Conservation (phyloP, 2,113 vertebrate genomes). For the Bubo blakistoni region DNA sequence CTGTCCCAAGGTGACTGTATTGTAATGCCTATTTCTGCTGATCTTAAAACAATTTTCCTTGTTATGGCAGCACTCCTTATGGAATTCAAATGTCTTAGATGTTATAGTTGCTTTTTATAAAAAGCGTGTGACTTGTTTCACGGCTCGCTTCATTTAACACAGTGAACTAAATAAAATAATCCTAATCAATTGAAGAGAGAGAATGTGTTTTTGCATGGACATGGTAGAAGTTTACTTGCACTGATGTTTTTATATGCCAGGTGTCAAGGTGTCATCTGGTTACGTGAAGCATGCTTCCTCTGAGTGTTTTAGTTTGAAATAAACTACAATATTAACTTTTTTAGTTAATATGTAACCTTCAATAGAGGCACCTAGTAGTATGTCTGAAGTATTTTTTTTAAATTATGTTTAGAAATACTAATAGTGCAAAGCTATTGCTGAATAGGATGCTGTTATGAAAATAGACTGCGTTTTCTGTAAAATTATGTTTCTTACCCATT, state of each 20-base stretch:
- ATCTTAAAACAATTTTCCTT: not conserved
- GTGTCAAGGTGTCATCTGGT: constrained; percentile 5
- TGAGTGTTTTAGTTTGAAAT: constrained; percentile 52
- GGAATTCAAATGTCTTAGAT: not conserved
- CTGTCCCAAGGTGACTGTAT: not conserved
- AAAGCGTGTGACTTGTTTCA: constrained; percentile 14
- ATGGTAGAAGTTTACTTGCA: constrained; percentile 15
- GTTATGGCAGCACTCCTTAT: not conserved
- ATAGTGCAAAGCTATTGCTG: not conserved
- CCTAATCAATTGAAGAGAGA: not conserved
- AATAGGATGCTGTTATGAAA: not conserved
- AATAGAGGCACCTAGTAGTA: constrained; percentile 55
- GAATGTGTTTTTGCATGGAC: constrained; percentile 28
- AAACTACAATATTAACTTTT: constrained; percentile 59
- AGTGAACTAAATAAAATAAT: not conserved
- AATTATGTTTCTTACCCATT: not conserved
- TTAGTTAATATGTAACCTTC: constrained; percentile 70
- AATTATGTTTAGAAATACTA: not conserved
- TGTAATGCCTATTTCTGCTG: not conserved
- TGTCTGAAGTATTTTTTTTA: not conserved
- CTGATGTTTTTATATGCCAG: constrained; percentile 19
- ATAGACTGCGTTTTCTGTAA: not conserved
- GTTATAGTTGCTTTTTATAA: not conserved
- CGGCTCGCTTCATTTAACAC: constrained; percentile 23
- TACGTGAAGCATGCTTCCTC: constrained; percentile 60